Base-by-base conservation (phyloP, 2,888 invertebrate genomes). In the Argyra leucocephala region DNA sequence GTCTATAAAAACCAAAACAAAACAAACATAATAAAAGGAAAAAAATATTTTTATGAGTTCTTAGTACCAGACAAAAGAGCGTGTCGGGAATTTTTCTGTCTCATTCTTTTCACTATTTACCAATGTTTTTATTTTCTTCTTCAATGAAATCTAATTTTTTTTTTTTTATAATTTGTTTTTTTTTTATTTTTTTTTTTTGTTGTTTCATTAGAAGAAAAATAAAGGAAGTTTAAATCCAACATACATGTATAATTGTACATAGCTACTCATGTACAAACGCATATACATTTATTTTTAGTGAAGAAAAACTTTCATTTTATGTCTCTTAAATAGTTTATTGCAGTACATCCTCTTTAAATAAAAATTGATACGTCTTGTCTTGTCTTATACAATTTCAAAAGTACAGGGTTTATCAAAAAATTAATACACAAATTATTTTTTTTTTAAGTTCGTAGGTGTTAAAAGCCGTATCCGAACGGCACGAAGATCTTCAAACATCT, bases 271-370 rank as follows among this genome's bases (percentile, higher is more conserved):
- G 48, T 48, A 48, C 15, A 3, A 18, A 37, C 37, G 6, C 15
- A 3, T 48, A 48, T 48, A 48, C 12, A 12, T 2, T n/a, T 31
- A 6, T 31, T 31, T 12, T 31, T 6, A 31, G 26, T 31, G 9
- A 10, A 31, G 18, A 15, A 48, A 48, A 48, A 48, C 48, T 48
- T 48, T 48, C 48, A 2, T 48, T n/a, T 48, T 48, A 48, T 18
- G 48, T 48, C 48, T 48, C 48, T 18, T n/a, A 48, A 48, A 48
- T 48, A 48, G 48, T 48, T 48, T 48, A 48, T 48, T 48, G 48
- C 48, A 48, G 48, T 48, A 48, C 15, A 48, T 48, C 48, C 48
- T 48, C 48, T 15, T 48, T 48, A 18, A 3, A 48, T 3, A 15
- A 15, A 48, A 31, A 31, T 5, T 31, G 31, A 31, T 7, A 31